A percentile compares a stretch with the other conserved stretches of the same genome.
phyloP scores from a whole-genome alignment of 2,797 vertebrate genomes.

The Syngnathus acus region DNA sequence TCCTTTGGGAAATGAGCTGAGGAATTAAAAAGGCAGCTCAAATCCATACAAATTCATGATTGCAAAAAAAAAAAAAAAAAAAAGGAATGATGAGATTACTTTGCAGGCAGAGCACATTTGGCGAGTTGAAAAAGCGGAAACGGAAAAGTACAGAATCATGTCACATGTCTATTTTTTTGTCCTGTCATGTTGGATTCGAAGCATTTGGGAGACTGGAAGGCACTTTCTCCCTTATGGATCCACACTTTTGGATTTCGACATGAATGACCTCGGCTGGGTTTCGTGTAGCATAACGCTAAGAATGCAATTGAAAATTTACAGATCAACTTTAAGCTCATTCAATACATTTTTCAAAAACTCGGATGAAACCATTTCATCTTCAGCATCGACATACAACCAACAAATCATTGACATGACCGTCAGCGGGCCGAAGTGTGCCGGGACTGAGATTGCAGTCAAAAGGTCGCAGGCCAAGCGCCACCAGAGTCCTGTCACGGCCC shows the following conservation, averaged over 20 bases:
- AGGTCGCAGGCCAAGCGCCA: slow-evolving; percentile 60
- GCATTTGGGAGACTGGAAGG: neutral
- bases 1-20: slow-evolving; percentile 59
- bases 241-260: neutral
- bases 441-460: slow-evolving; percentile 28
- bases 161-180: neutral
- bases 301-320: neutral
- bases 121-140: slow-evolving; percentile 16
- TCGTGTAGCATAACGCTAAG: neutral
- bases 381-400: too few species aligned
- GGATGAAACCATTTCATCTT: too few species aligned
- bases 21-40: slow-evolving; percentile 56
- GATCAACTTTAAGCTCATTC: neutral
- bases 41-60: slow-evolving; percentile 49
- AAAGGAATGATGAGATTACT: slow-evolving; percentile 42
- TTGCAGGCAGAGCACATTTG: slow-evolving; percentile 31
- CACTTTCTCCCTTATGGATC: neutral
- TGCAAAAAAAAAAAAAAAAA: slow-evolving; percentile 25
- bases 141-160: neutral
- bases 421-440: slow-evolving; percentile 44
- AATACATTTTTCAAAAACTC: too few species aligned
- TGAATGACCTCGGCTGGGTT: neutral
- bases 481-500: slow-evolving; percentile 42
- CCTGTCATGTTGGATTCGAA: neutral
- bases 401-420: slow-evolving; percentile 1